Evolutionary conservation across 2,113 vertebrate species (phyloP).

Genomic region (Hystrix brachyura): DNA sequence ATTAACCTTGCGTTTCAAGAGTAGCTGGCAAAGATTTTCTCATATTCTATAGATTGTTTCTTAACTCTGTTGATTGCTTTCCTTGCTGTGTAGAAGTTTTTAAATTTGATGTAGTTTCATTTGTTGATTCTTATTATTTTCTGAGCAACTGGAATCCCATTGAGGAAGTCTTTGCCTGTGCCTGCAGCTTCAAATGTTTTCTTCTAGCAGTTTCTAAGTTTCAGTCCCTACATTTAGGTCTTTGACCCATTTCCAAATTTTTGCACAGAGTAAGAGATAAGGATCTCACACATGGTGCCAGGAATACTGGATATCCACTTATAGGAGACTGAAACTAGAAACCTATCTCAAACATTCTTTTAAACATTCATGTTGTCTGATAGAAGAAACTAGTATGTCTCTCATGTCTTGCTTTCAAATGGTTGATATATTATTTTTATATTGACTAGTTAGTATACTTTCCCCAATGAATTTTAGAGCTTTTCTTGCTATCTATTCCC

Average conservation of each 20-base stretch:
- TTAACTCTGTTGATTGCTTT: neutral
- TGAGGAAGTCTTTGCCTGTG: neutral
- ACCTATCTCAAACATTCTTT: neutral
- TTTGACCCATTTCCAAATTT: neutral
- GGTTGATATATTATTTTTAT: neutral
- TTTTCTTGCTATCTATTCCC: neutral
- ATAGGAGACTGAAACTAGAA: neutral
- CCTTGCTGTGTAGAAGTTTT: neutral
- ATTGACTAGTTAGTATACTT: neutral
- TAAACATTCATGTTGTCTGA: slow-evolving; percentile 7
- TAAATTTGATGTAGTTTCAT: neutral
- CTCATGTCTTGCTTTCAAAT: neutral
- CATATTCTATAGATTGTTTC: neutral
- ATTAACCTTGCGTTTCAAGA: neutral
- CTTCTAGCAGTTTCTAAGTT: neutral
- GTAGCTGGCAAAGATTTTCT: neutral
- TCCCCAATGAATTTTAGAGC: neutral
- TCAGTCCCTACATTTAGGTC: neutral
- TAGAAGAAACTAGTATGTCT: neutral
- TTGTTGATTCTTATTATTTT: neutral
- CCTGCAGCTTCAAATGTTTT: neutral
- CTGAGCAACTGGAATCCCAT: neutral
- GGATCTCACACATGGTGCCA: neutral
- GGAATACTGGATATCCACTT: neutral
- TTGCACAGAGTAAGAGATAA: neutral